phyloP scores from a whole-genome alignment of 2,888 invertebrate genomes.

The Leptura quadrifasciata region DNA sequence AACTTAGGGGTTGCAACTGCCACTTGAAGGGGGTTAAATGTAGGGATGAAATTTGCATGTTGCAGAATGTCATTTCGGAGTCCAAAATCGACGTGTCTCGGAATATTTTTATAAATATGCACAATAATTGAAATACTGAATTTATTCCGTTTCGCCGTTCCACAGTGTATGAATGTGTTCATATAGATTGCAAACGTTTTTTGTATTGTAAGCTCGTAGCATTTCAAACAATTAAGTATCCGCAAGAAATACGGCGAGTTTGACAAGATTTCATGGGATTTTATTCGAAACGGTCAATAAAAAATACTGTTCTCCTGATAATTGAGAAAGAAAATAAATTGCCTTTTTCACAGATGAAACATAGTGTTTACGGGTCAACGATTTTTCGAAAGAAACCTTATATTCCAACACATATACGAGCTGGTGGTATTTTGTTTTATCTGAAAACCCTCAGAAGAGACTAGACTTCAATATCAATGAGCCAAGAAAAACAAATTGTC shows the following conservation, averaged over 20 bases:
- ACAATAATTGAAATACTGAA: too few relatives aligned
- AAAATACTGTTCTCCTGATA: conserved; percentile 39
- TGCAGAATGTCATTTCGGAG: too few relatives aligned
- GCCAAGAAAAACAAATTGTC: conserved; percentile 69
- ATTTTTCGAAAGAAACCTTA: conserved; percentile 47
- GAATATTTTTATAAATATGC: too few relatives aligned
- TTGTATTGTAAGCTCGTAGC: neutral
- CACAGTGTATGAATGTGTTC: too few relatives aligned
- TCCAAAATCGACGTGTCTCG: too few relatives aligned
- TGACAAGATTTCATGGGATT: conserved; percentile 22
- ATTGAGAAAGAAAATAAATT: conserved; percentile 52
- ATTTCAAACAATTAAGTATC: neutral
- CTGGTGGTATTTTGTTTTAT: conserved; percentile 44
- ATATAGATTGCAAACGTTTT: too few relatives aligned
- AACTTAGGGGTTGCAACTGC: too few relatives aligned
- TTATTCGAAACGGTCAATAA: conserved; percentile 26
- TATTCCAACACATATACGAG: conserved; percentile 37
- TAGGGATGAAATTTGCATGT: too few relatives aligned
- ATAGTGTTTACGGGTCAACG: conserved; percentile 56
- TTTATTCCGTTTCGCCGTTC: too few relatives aligned
- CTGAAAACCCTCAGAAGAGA: conserved; percentile 46
- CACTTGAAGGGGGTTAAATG: too few relatives aligned
- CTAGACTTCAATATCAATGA: conserved; percentile 66
- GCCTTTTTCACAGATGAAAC: conserved; percentile 51
- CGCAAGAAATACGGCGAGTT: neutral